Evolutionary conservation across 2,888 invertebrate species (phyloP), one percentile per base, ranked within the genome.

Genomic region (Acronicta alni): DNA sequence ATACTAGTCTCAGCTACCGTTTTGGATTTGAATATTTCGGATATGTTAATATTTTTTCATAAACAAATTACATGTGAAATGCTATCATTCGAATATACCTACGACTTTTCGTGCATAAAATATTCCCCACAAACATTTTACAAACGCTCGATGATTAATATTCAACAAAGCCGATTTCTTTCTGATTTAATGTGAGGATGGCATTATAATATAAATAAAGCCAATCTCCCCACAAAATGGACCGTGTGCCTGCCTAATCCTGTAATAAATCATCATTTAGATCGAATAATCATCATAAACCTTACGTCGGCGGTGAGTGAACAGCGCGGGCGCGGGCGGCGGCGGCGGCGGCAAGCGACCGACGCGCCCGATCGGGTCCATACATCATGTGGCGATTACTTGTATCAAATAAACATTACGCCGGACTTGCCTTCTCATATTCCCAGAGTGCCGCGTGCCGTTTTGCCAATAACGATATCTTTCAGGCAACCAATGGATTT

Each of bases 381-480:
- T 93, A 89, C 90, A 92, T 93, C 92, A 93, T 89, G 89, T 84
- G 85, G 83, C 88, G 90, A 92, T 92, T 92, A 91, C 91, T 89
- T 86, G 90, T 90, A 93, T 93, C 91, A 92, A 93, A 93, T 91
- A 92, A 89, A 91, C 90, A 92, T 92, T 92, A 91, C 86, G 82
- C 77, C 77, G 84, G 85, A 87, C 86, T 85, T 81, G 85, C 84
- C 86, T 80, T 87, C 85, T 84, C 87, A 85, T 85, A 86, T 87
- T 83, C 87, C 85, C 68, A 62, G 78, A 81, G 83, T 79, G 84
- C 81, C 85, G 82, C 81, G 80, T 83, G 85, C 78, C 85, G 81
- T 78, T 85, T 81, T 70, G 72, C 81, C 85, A 87, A 89, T 89
- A 89, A 83, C 82, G 83, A 85, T 86, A 87, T 85, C 86, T 83